Base-by-base conservation (phyloP, 2,113 vertebrate genomes). In the Ahaetulla prasina region DNA sequence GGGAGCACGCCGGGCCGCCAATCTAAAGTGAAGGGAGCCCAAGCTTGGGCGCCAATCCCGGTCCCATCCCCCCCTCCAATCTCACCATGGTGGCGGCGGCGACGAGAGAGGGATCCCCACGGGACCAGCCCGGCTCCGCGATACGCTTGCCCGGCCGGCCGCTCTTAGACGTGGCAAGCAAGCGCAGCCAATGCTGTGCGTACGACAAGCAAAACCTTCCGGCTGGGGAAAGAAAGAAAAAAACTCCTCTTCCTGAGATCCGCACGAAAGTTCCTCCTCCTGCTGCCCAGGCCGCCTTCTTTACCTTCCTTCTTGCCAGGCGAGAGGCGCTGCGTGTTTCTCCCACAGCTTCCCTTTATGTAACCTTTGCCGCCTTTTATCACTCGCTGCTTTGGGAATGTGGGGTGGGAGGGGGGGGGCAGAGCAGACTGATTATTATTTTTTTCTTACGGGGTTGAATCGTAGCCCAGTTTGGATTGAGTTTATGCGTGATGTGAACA, bases 101-200 rank as follows among this genome's bases (percentile, higher is more conserved):
- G 27, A 45, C 22, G 8, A 35, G 39, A 85, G n/a, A 87, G 18
- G 45, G 53, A 25, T 14, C 47, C 35, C 39, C 30, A 27, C 63
- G 52, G n/a, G 27, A 23, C 25, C 27, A 25, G 7, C 14, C 50
- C 52, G 23, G 27, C 43, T 35, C 27, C 50, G 25, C 25, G 3
- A 23, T 18, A 68, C 2, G 50, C 1, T 30, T 4, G 68, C 86
- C 27, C 92, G 89, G 54, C 60, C 30, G 52, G 0, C 8, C 22
- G 10, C 20, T 3, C 89, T 94, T 90, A 91, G 95, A 97, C 96
- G 96, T 97, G 96, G 96, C 96, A 96, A 91, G 18, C 74, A 11
- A 53, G 43, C 93, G 55, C 68, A 50, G 84, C 84, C 22, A 30
- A 45, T n/a, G 85, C 39, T 30, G 35, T 25, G 84, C 84, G 89